phyloP scores from a whole-genome alignment of 2,888 invertebrate genomes.

The Schrankia costaestrigalis region DNA sequence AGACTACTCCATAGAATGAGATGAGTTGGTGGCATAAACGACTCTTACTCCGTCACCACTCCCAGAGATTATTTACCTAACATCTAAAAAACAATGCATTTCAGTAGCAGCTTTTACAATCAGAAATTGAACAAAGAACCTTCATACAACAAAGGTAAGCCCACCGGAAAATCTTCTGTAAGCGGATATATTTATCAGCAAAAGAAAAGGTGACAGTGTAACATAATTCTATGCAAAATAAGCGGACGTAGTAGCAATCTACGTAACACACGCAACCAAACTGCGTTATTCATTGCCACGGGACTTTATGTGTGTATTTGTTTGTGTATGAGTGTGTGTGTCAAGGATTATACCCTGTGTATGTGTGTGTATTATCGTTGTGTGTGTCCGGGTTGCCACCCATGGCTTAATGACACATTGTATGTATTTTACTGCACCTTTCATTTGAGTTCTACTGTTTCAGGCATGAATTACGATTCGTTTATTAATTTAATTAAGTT shows the following conservation, averaged over 20 bases:
- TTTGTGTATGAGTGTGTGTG: slow-evolving; percentile 40
- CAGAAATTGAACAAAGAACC: no score
- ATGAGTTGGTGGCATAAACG: no score
- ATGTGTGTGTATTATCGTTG: slow-evolving; percentile 30
- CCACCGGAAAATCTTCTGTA: no score
- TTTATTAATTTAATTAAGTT: slow-evolving; percentile 18
- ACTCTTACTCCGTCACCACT: no score
- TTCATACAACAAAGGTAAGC: no score
- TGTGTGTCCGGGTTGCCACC: slow-evolving; percentile 30
- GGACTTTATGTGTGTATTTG: no score
- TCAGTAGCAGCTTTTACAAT: no score
- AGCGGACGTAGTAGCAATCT: slow-evolving; percentile 43
- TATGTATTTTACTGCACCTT: slow-evolving; percentile 35
- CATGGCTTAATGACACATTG: slow-evolving; percentile 29
- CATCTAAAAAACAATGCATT: no score
- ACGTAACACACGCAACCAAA: slow-evolving; percentile 55
- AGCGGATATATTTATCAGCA: no score
- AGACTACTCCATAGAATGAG: no score
- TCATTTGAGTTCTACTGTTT: slow-evolving; percentile 23
- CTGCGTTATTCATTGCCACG: slow-evolving; percentile 54
- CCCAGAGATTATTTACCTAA: no score
- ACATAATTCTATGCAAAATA: slow-evolving; percentile 50
- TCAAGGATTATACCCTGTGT: slow-evolving; percentile 50
- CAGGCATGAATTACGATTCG: slow-evolving; percentile 20
- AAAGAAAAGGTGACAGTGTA: slow-evolving; percentile 17